Base-by-base conservation (phyloP, 2,113 vertebrate genomes). In the Phaetusa simplex region DNA sequence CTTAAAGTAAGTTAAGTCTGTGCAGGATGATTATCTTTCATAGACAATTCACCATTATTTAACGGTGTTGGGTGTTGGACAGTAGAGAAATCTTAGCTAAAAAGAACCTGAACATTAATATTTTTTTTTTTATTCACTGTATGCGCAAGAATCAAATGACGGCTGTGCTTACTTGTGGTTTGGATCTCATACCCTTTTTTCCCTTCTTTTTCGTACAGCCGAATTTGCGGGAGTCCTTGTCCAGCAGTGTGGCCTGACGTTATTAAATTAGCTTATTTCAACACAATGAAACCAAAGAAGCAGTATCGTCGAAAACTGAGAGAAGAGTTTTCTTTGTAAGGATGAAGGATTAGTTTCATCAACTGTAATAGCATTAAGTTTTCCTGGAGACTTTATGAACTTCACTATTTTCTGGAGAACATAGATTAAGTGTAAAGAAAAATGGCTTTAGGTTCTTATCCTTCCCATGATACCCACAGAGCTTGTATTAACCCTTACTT, bases 281-380 rank as follows among this genome's bases (percentile, higher is more conserved):
- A 99, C 98, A 99, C 99, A 96, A 99, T 99, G 99, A 99, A 99
- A 98, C 99, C 99, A 99, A 99, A 99, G 99, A 99, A 99, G 97
- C 99, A 99, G 74, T 99, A 99, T 96, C 98, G 99, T 61, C 98
- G 99, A 84, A 99, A 99, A 81, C 97, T 99, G 96, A 98, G 99
- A 94, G 99, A 99, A 98, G 99, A 99, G 97, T 99, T 99, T 98
- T 98, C 99, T 98, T 99, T 99, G 99, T 99, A 98, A 99, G 99
- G 98, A 98, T 85, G 65, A 90, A 96, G 81, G 84, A 91, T 73
- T 91, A 58, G 30, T 90, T 96, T 96, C 80, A 82, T 72, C 78
- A 94, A 88, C 50, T 80, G 24, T 95, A 70, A 56, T 92, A 94
- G 12, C 50, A 24, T 94, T 96, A 59, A 45, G 26, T 94, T 67